These are phyloP conservation scores for Ophion ventricosus DNA, from an alignment of 2,888 invertebrate genomes.

Conservation along the genomic window DNA sequence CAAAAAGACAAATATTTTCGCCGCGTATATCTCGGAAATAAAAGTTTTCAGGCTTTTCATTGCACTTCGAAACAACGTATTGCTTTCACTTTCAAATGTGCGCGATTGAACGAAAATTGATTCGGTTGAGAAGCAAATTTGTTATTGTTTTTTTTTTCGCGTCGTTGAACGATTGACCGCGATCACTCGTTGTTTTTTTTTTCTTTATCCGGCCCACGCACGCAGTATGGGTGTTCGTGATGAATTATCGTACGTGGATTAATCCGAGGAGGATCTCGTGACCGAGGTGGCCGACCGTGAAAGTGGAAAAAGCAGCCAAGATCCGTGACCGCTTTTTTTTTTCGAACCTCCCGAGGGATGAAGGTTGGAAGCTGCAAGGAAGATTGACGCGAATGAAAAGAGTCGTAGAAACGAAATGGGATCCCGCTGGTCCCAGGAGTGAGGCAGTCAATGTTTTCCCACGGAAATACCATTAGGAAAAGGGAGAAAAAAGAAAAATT, in stretches of 20 bases:
- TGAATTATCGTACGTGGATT: conserved; percentile 32
- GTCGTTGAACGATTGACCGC: background rate
- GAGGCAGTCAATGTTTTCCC: conserved; percentile 46
- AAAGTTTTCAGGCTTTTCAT: background rate
- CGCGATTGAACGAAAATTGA: background rate
- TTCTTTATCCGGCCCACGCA: background rate
- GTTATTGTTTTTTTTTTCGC: background rate
- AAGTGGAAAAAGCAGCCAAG: conserved; percentile 43
- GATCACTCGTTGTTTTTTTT: background rate
- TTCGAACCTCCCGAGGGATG: conserved; percentile 21
- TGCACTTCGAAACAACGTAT: background rate
- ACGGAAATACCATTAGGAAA: conserved; percentile 35
- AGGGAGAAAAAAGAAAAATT: background rate
- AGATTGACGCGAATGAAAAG: conserved; percentile 50
- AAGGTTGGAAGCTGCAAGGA: conserved; percentile 17
- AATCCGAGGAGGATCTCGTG: conserved; percentile 19
- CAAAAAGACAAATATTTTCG: background rate
- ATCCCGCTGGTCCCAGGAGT: conserved; percentile 25
- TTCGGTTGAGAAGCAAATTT: background rate
- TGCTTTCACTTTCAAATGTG: background rate
- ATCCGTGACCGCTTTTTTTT: conserved; percentile 55
- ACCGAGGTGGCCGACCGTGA: conserved; percentile 42
- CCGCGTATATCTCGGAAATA: background rate
- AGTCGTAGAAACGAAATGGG: conserved; percentile 40
- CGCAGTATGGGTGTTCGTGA: background rate